A percentile compares a stretch with the other conserved stretches of the same genome.
Evolutionary conservation across 2,113 vertebrate genomes (phyloP).

Genomic region (Thalassoma bifasciatum): DNA sequence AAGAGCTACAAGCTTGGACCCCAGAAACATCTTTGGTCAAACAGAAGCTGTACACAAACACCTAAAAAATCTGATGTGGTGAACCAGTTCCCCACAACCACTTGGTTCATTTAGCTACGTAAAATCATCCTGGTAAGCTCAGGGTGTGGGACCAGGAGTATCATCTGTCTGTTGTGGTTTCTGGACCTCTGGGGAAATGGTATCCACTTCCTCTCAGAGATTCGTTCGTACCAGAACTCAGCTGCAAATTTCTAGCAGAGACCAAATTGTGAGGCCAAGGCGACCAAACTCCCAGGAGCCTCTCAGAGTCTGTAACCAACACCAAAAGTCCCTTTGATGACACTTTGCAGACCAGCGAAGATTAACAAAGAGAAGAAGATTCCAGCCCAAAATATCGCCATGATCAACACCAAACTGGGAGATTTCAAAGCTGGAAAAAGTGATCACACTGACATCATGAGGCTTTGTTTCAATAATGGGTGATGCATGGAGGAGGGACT

Average conservation of each 20-base stretch:
- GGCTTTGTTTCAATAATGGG: background rate
- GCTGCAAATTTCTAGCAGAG: constrained; percentile 41
- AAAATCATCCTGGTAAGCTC: constrained; percentile 14
- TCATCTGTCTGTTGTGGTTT: constrained; percentile 53
- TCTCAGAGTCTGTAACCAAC: constrained; percentile 32
- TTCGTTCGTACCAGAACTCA: constrained; percentile 46
- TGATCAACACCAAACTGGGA: no score
- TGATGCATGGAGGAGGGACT: background rate
- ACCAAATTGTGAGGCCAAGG: constrained; percentile 25
- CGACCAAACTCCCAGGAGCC: constrained; percentile 22
- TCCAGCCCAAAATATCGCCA: no score
- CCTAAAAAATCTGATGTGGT: background rate
- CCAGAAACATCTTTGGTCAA: background rate
- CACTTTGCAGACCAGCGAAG: no score
- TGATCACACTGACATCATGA: no score
- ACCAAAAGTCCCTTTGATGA: background rate
- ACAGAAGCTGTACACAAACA: background rate
- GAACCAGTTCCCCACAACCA: background rate
- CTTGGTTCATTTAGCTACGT: constrained; percentile 9
- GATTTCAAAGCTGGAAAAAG: no score
- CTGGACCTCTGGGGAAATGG: constrained; percentile 47
- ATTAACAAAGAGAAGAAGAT: no score
- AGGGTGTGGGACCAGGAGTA: constrained; percentile 33
- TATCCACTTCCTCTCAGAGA: constrained; percentile 54
- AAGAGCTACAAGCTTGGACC: background rate